Percentiles rank a stretch among this genome's conserved stretches.
Conservation (phyloP, 2,888 invertebrate species). For the Drosophila imparisetae region DNA sequence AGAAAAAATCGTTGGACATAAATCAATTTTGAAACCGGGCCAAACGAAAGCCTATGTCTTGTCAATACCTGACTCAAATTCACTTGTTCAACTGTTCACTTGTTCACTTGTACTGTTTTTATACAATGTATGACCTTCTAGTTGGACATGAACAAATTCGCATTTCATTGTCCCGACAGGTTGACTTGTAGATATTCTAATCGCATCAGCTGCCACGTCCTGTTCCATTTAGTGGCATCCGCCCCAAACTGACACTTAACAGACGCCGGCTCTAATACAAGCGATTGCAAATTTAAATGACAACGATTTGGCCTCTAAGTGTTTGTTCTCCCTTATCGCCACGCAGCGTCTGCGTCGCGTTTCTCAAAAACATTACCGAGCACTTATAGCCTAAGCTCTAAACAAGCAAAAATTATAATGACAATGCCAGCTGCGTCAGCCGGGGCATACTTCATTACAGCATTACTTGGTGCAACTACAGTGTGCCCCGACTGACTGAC, state of each 20-base stretch:
- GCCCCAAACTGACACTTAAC: slow-evolving; percentile 49
- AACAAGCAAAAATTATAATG: slow-evolving; percentile 75
- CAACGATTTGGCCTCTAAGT: slow-evolving; percentile 49
- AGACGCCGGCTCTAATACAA: slow-evolving; percentile 30
- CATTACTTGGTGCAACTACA: background rate
- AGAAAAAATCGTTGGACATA: slow-evolving; percentile 65
- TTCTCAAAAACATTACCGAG: slow-evolving; percentile 67
- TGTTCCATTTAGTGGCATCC: slow-evolving; percentile 6
- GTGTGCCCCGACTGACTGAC: background rate
- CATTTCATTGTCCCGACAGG: slow-evolving; percentile 48
- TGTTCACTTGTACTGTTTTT: background rate
- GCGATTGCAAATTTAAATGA: slow-evolving; percentile 76
- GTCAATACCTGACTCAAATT: slow-evolving; percentile 36
- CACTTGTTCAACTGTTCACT: background rate
- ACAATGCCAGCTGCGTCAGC: slow-evolving; percentile 55
- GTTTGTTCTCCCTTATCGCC: background rate
- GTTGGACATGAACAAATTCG: background rate
- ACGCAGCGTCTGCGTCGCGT: slow-evolving; percentile 29
- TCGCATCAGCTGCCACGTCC: slow-evolving; percentile 26
- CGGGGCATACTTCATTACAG: slow-evolving; percentile 1
- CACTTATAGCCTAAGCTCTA: slow-evolving; percentile 61
- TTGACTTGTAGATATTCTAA: slow-evolving; percentile 32
- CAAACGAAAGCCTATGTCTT: slow-evolving; percentile 64
- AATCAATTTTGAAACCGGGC: slow-evolving; percentile 74
- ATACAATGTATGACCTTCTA: background rate